Conservation (phyloP, 2,888 invertebrate species). For the Sinelater perroti region DNA sequence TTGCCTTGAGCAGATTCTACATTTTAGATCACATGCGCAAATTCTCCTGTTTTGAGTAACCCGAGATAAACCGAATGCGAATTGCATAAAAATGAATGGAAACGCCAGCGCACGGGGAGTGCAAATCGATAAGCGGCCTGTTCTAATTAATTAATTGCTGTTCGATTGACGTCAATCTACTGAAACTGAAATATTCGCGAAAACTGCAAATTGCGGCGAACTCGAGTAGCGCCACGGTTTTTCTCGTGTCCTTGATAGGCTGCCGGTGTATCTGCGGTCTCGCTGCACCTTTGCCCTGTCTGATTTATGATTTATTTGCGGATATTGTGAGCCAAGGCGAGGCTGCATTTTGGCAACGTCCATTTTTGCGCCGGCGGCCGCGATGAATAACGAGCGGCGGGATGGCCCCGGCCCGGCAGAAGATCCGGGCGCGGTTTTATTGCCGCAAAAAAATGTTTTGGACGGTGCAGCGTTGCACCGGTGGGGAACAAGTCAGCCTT, state of each 20-base stretch:
- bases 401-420: slow-evolving; percentile 12
- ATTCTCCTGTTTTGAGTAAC: background rate
- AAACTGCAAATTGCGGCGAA: too few species aligned
- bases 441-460: slow-evolving; percentile 38
- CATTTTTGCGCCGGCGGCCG: slow-evolving; percentile 14
- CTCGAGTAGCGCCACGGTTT: too few species aligned
- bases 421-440: slow-evolving; percentile 46
- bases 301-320: slow-evolving; percentile 21
- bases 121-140: background rate
- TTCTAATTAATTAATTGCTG: background rate
- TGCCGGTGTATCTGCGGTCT: background rate
- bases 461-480: slow-evolving; percentile 41
- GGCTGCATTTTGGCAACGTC: slow-evolving; percentile 8
- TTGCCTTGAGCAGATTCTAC: slow-evolving; percentile 9
- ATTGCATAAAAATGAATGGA: slow-evolving; percentile 2
- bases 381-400: slow-evolving; percentile 14
- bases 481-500: slow-evolving; percentile 47
- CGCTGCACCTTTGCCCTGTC: background rate
- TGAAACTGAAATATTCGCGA: too few species aligned
- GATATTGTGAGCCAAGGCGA: slow-evolving; percentile 1
- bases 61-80: slow-evolving; percentile 10
- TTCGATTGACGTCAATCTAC: slow-evolving; percentile 2
- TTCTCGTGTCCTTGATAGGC: background rate
- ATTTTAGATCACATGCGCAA: background rate
- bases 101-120: slow-evolving; percentile 2